A percentile compares a stretch with the other conserved stretches of the same genome.
phyloP scores from a whole-genome alignment of 2,888 invertebrate species.

The Himalopsyche japonica region DNA sequence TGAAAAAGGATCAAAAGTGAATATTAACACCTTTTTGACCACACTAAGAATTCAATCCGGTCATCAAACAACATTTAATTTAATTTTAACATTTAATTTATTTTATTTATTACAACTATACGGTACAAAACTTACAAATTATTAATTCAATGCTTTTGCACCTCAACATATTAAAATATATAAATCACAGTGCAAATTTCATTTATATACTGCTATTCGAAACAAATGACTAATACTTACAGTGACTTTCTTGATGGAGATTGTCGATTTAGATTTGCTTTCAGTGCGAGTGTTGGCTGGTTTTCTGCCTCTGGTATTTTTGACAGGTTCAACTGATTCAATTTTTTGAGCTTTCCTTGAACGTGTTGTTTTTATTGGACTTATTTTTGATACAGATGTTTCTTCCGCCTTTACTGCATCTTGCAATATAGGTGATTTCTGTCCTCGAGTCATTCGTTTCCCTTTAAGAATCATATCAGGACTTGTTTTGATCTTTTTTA shows the following conservation, averaged over 20 bases:
- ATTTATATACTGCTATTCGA: too few species aligned
- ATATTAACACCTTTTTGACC: too few species aligned
- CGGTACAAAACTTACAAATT: too few species aligned
- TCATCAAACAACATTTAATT: too few species aligned
- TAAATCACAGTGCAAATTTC: too few species aligned
- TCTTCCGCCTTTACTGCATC: not conserved
- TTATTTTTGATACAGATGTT: not conserved
- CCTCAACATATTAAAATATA: too few species aligned
- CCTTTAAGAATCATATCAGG: not conserved
- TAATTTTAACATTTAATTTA: too few species aligned
- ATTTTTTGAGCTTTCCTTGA: not conserved
- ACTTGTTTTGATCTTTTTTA: not conserved
- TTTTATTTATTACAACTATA: too few species aligned
- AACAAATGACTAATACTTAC: not conserved
- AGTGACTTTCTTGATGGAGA: not conserved
- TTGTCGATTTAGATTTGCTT: not conserved
- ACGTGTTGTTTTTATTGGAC: not conserved
- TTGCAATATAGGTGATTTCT: not conserved
- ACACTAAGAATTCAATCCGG: too few species aligned
- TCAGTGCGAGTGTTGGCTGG: not conserved
- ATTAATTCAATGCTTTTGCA: too few species aligned
- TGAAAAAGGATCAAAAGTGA: too few species aligned
- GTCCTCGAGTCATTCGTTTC: not conserved
- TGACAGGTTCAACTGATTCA: not conserved
- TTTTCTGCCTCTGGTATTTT: not conserved